Evolutionary conservation across 2,797 vertebrate genomes (phyloP).

Genomic region (Picus viridis): DNA sequence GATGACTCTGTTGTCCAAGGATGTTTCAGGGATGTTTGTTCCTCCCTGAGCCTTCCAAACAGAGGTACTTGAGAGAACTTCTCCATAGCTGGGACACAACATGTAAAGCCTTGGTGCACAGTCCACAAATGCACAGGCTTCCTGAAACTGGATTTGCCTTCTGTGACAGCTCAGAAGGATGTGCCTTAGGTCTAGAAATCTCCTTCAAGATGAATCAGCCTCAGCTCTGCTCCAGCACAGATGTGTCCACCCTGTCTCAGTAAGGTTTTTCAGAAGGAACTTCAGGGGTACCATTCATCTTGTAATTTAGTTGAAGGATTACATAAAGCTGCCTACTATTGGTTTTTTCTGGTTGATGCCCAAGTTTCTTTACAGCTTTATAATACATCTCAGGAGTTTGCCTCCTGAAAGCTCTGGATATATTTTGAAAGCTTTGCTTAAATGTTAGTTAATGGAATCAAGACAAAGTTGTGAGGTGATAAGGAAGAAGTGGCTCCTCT

Average conservation of each 20-base stretch:
- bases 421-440: not conserved
- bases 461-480: not conserved
- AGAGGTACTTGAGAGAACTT: not conserved
- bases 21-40: not conserved
- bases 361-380: conserved; percentile 25
- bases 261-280: conserved; percentile 6
- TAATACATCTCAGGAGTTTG: not conserved
- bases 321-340: conserved; percentile 15
- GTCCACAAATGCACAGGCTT: not conserved
- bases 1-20: not conserved
- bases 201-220: conserved; percentile 13
- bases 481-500: not conserved
- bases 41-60: not conserved
- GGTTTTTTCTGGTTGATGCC: conserved; percentile 22
- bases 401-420: conserved; percentile 6
- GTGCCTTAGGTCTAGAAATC: conserved; percentile 30
- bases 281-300: conserved; percentile 28
- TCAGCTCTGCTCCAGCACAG: conserved; percentile 29
- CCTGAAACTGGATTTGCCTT: not conserved
- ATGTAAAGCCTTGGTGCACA: not conserved
- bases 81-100: not conserved
- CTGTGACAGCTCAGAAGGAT: not conserved
- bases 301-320: conserved; percentile 19
- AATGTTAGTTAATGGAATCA: not conserved
- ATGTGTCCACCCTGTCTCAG: not conserved